Conservation (phyloP, 1,140 invertebrate species). For the Lepeophtheirus salmonis region DNA sequence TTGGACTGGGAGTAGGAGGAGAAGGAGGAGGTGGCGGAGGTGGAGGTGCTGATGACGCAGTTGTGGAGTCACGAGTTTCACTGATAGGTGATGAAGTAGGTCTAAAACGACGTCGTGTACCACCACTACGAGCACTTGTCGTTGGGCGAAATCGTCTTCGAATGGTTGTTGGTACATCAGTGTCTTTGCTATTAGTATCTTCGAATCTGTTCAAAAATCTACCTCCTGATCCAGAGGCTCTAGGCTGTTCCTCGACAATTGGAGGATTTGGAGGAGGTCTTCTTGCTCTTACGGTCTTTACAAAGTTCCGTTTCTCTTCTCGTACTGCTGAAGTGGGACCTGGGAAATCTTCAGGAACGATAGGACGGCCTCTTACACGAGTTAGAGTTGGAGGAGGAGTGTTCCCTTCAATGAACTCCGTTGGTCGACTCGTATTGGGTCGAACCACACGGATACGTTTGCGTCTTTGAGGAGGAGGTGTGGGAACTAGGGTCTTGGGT, state of each 20-base stretch:
- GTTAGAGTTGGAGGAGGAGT: conserved; percentile 1
- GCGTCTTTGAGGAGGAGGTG: background rate
- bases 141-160: background rate
- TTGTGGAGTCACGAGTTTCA: background rate
- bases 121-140: background rate
- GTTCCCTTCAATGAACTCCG: background rate
- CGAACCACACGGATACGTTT: background rate
- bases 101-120: background rate
- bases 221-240: conserved; percentile 3
- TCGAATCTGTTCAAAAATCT: background rate
- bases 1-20: background rate
- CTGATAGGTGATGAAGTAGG: background rate
- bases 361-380: conserved; percentile 5
- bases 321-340: background rate
- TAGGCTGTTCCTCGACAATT: background rate
- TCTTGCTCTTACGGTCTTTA: too few species aligned
- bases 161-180: background rate
- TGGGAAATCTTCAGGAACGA: conserved; percentile 14
- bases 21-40: background rate
- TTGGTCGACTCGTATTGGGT: background rate
- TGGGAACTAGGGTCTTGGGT: background rate
- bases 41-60: background rate
- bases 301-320: background rate
- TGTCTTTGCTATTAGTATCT: background rate
- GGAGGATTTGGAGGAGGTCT: background rate